Conservation (phyloP, 2,797 vertebrate species). For the Eulemur rubriventer region DNA sequence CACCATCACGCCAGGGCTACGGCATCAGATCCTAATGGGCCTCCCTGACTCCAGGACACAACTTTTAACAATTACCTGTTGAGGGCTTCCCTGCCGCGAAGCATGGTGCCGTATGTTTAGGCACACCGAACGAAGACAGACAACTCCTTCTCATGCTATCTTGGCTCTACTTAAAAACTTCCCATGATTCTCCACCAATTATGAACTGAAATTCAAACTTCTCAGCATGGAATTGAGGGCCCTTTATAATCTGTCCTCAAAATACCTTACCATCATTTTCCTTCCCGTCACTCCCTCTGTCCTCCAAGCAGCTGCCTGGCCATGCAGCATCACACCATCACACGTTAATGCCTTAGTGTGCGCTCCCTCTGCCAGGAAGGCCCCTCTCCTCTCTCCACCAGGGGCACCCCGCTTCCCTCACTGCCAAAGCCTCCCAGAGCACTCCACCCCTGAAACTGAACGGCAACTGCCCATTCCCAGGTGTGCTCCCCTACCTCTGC, state of each 20-base stretch:
- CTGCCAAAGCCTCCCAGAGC: background rate
- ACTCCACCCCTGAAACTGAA: background rate
- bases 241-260: background rate
- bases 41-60: background rate
- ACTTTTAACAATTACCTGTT: background rate
- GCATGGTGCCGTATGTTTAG: background rate
- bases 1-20: background rate
- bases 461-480: rapidly evolving
- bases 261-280: rapidly evolving
- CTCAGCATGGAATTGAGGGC: background rate
- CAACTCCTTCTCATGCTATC: background rate
- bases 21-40: rapidly evolving
- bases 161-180: background rate
- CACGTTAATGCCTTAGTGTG: background rate
- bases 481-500: too few relatives aligned
- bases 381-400: background rate
- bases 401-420: rapidly evolving
- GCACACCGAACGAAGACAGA: background rate
- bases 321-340: rapidly evolving
- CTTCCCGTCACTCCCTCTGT: rapidly evolving
- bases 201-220: background rate
- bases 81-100: background rate
- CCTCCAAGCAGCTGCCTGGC: background rate
- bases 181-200: background rate
- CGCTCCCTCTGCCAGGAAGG: background rate